Percentiles rank a stretch among this genome's conserved stretches.
These are phyloP conservation scores for Pararge aegeria DNA, from an alignment of 1,140 invertebrate genomes.

Conservation along the genomic window DNA sequence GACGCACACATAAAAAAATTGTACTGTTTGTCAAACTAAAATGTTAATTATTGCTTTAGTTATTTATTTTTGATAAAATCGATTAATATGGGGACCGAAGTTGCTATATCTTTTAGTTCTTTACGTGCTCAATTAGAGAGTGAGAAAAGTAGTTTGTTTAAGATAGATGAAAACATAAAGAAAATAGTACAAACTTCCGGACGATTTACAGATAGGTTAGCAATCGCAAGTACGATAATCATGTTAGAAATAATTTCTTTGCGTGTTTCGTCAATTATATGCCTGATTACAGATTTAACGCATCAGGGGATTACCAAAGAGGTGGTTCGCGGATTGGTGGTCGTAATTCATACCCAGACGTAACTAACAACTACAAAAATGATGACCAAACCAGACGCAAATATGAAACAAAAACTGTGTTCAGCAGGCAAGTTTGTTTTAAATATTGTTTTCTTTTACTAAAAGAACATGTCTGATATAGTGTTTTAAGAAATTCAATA, in stretches of 20 bases:
- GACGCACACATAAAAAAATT: neutral
- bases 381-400: slow-evolving; percentile 68
- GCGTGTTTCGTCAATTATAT: slow-evolving; percentile 19
- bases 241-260: slow-evolving; percentile 17
- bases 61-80: slow-evolving; percentile 31
- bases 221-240: neutral
- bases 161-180: slow-evolving; percentile 78
- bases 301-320: slow-evolving; percentile 60
- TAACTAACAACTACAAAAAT: slow-evolving; percentile 56
- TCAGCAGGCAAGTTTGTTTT: slow-evolving; percentile 62
- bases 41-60: slow-evolving; percentile 11
- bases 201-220: slow-evolving; percentile 75
- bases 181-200: slow-evolving; percentile 73
- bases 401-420: slow-evolving; percentile 77
- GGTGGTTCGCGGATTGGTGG: slow-evolving; percentile 46
- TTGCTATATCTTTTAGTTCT: slow-evolving; percentile 70
- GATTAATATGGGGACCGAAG: slow-evolving; percentile 70
- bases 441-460: too few species aligned
- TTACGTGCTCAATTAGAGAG: slow-evolving; percentile 72
- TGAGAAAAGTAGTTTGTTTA: slow-evolving; percentile 70
- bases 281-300: slow-evolving; percentile 59
- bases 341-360: slow-evolving; percentile 56
- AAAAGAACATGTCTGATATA: too few species aligned
- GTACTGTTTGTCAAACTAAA: neutral
- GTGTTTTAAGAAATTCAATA: too few species aligned